A percentile compares a stretch with the other conserved stretches of the same genome.
Evolutionary conservation across 1,140 invertebrate genomes (phyloP).

Genomic region (Coenobita brevimanus): DNA sequence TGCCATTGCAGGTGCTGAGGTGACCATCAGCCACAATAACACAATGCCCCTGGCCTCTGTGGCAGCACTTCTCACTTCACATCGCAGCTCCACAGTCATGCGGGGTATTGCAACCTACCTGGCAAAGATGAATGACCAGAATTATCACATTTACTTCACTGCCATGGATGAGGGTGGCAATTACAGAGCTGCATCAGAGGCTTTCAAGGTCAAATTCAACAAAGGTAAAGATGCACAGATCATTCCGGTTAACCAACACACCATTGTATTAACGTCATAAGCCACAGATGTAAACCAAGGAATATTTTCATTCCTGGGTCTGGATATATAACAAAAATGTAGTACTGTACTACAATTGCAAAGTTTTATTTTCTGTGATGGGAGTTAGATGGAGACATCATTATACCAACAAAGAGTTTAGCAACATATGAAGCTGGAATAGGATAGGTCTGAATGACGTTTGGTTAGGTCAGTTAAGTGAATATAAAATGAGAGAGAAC

Average conservation of each 20-base stretch:
- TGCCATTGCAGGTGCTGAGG: constrained; percentile 51
- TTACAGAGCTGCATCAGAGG: constrained; percentile 28
- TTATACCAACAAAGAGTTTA: too few species aligned
- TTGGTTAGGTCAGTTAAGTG: too few species aligned
- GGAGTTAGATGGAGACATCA: too few species aligned
- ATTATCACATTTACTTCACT: constrained; percentile 43
- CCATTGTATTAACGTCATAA: too few species aligned
- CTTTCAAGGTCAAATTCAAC: constrained; percentile 42
- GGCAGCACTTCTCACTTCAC: not conserved
- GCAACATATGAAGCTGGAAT: too few species aligned
- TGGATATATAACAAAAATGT: not conserved
- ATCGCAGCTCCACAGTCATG: not conserved
- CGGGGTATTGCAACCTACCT: constrained; percentile 4
- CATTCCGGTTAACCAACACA: too few species aligned
- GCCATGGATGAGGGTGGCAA: constrained; percentile 27
- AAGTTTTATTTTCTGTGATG: too few species aligned
- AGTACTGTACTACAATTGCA: too few species aligned
- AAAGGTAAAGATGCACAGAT: constrained; percentile 29
- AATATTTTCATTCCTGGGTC: not conserved
- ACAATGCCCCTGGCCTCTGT: constrained; percentile 26
- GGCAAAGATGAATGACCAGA: constrained; percentile 42
- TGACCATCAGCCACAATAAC: constrained; percentile 39
- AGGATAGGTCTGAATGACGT: too few species aligned
- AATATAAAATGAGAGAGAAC: too few species aligned
- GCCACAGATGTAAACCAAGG: too few species aligned